These are phyloP conservation scores for Chesias legatella DNA, from an alignment of 2,888 invertebrate genomes.

Conservation along the genomic window DNA sequence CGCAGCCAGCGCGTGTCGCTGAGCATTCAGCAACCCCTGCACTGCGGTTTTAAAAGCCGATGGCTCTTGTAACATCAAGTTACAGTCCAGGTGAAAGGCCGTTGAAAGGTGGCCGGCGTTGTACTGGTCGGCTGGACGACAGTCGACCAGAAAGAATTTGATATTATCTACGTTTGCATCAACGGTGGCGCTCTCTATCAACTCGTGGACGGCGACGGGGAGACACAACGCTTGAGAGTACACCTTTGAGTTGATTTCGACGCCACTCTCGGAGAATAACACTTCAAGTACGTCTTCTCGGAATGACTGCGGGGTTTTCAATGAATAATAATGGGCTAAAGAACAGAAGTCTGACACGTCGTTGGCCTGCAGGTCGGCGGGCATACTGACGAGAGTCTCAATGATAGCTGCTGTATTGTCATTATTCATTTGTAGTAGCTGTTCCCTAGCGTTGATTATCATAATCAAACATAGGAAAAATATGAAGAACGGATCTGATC, in stretches of 20 bases:
- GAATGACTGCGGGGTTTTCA: constrained; percentile 96
- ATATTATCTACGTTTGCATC: constrained; percentile 84
- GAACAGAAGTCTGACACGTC: constrained; percentile 98
- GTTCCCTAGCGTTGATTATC: constrained; percentile 95
- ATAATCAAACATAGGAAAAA: constrained; percentile 97
- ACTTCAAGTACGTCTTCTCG: constrained; percentile 89
- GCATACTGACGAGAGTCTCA: constrained; percentile 86
- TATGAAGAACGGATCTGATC: constrained; percentile 96
- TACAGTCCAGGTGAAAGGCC: constrained; percentile 98
- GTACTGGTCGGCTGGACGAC: constrained; percentile 97
- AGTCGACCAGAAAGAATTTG: constrained; percentile 97
- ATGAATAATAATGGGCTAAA: constrained; percentile 96
- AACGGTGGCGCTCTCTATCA: constrained; percentile 89
- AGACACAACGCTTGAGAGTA: constrained; percentile 94
- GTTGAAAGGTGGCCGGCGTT: constrained; percentile 98
- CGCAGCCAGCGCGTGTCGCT: constrained; percentile 91
- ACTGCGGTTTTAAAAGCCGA: constrained; percentile 96
- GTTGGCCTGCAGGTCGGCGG: constrained; percentile 92
- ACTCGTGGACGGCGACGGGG: constrained; percentile 96
- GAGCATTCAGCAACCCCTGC: constrained; percentile 93
- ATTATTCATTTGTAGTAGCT: constrained; percentile 88
- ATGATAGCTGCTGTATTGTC: constrained; percentile 85
- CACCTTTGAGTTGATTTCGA: constrained; percentile 81
- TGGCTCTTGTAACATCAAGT: constrained; percentile 98
- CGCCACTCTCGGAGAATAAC: constrained; percentile 78